Base-by-base conservation (phyloP, 2,113 vertebrate species). In the Oreocharis arfaki region DNA sequence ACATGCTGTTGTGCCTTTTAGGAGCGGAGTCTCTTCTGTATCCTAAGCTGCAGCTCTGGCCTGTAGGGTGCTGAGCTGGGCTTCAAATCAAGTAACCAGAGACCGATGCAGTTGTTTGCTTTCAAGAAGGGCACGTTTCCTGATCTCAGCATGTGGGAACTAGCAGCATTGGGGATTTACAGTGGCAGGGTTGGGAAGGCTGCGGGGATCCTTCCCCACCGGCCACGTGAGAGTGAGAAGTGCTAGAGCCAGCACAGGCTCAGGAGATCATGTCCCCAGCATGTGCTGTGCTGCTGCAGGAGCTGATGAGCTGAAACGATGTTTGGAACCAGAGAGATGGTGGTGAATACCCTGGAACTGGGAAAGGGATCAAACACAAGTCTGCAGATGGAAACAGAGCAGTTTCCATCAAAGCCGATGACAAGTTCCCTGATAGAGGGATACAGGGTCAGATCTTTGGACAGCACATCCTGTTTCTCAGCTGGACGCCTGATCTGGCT, bases 361-460 rank as follows among this genome's bases (percentile, higher is more conserved):
- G 65, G 77, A 75, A 87, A 68, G 18, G 65, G 52, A 87, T 95
- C 84, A 94, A 84, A 81, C 11, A 4, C 44, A 47, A 76, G 18
- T 74, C 50, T 84, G 60, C 69, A 89, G 80, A 87, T 78, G 77
- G 95, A 95, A 95, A 70, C 1, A 2, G 46, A 75, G 47, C 73
- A 52, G 69, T 89, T 95, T 89, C 81, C 77, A 84, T 87, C 84
- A 71, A 78, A 73, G 65, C 57, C 0, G 44, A 75, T 84, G 94
- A 89, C 84, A 94, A 41, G 74, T 59, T 92, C 52, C 63, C 64
- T 70, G 89, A 89, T 78, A 89, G 1, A 6, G 30, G 67, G 55
- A 73, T 70, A 33, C 3, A 6, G 56, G 76, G 84, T 95, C 87
- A 75, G 69, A 28, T 78, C 80, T 71, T 74, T 78, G 84, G 89